phyloP scores from a whole-genome alignment of 2,797 vertebrate species.

The Schizothorax lantsangensis region DNA sequence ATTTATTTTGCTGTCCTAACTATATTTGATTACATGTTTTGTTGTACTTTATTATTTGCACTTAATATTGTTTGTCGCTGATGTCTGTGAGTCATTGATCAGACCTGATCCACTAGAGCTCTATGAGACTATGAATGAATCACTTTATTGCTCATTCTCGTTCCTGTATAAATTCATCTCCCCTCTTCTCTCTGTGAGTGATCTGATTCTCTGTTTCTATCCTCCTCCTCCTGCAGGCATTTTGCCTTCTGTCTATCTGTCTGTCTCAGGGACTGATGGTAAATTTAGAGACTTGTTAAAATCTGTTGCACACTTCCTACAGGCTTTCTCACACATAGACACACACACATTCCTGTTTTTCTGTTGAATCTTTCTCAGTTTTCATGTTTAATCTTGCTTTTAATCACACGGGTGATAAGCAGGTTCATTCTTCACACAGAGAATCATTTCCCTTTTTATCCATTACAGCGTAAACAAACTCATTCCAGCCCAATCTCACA shows the following conservation, averaged over 20 bases:
- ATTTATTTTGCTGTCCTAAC: neutral
- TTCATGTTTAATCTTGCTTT: neutral
- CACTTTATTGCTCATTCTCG: neutral
- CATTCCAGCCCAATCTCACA: constrained; percentile 6
- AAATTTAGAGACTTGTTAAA: constrained; percentile 76
- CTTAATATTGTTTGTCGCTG: neutral
- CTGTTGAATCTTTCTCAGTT: neutral
- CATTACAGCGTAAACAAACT: constrained; percentile 31
- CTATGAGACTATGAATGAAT: constrained; percentile 6
- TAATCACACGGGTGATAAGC: constrained; percentile 21
- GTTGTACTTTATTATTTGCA: neutral
- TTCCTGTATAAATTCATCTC: constrained; percentile 26
- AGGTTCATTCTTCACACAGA: neutral
- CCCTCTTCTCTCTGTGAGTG: constrained; percentile 20
- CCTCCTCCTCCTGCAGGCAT: constrained; percentile 52
- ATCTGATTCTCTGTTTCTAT: constrained; percentile 35
- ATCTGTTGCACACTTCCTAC: constrained; percentile 60
- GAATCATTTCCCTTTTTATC: constrained; percentile 18
- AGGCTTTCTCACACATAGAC: constrained; percentile 11
- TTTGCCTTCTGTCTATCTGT: constrained; percentile 50
- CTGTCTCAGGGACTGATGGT: constrained; percentile 59
- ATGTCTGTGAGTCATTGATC: neutral
- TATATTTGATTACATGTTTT: neutral
- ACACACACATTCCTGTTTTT: neutral
- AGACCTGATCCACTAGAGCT: neutral